phyloP scores from a whole-genome alignment of 2,113 vertebrate species.

The Eptesicus fuscus region DNA sequence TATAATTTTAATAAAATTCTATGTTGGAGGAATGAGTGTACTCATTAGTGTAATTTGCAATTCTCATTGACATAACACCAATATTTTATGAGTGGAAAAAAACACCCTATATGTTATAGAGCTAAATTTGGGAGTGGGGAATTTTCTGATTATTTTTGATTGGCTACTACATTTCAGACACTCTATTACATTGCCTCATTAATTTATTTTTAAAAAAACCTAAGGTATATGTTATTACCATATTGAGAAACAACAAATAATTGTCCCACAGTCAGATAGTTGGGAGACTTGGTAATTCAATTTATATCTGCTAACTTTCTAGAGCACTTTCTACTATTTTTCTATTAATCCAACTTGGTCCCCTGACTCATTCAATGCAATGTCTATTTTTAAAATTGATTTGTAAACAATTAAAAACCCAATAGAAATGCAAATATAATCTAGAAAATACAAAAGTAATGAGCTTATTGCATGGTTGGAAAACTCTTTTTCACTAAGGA shows the following conservation, averaged over 20 bases:
- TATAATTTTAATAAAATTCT: neutral
- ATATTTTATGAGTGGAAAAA: neutral
- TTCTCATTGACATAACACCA: neutral
- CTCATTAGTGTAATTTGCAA: neutral
- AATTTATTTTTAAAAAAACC: neutral
- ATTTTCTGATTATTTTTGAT: neutral
- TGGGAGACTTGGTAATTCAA: neutral
- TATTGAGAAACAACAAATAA: neutral
- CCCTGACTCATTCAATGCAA: neutral
- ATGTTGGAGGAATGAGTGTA: neutral
- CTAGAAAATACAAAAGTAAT: neutral
- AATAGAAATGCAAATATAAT: neutral
- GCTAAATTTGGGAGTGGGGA: neutral
- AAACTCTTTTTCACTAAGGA: neutral
- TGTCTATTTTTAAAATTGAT: neutral
- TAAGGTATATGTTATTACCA: neutral
- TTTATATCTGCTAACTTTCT: neutral
- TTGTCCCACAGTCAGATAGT: neutral
- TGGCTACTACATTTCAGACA: neutral
- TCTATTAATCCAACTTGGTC: neutral
- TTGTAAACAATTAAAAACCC: neutral
- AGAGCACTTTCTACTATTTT: neutral
- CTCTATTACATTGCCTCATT: neutral
- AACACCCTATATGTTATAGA: neutral
- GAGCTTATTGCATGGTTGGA: neutral